Conservation (phyloP, 2,113 vertebrate genomes). For the Pipra filicauda region DNA sequence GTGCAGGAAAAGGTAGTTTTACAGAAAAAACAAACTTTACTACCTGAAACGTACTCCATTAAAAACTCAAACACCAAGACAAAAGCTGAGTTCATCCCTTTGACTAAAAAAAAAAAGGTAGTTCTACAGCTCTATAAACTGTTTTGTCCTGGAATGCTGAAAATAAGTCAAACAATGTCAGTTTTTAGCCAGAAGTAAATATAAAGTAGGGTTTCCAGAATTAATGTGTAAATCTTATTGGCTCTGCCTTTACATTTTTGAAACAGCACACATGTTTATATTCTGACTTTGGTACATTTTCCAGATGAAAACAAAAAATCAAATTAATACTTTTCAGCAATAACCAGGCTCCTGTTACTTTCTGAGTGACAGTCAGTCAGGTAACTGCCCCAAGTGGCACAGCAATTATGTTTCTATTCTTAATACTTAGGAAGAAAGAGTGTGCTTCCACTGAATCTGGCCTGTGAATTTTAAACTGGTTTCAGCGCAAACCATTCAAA, state of each 20-base stretch:
- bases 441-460: conserved; percentile 17
- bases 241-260: conserved; percentile 40
- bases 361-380: neutral
- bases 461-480: conserved; percentile 36
- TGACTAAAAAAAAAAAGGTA: neutral
- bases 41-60: neutral
- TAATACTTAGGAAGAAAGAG: neutral
- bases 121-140: conserved; percentile 33
- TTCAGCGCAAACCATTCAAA: conserved; percentile 49
- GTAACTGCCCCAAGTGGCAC: conserved; percentile 2
- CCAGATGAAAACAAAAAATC: neutral
- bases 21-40: neutral
- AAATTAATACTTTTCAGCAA: conserved; percentile 33
- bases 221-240: conserved; percentile 49
- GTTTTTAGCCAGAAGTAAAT: conserved; percentile 49
- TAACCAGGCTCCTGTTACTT: conserved; percentile 19
- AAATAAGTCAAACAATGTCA: conserved; percentile 62
- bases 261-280: conserved; percentile 46
- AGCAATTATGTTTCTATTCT: conserved; percentile 57
- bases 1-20: neutral
- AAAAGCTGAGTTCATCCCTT: neutral
- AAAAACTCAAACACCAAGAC: neutral
- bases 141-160: conserved; percentile 52
- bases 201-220: conserved; percentile 36
- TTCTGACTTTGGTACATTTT: conserved; percentile 48